Percentiles rank a stretch among this genome's conserved stretches.
Evolutionary conservation across 2,888 invertebrate species (phyloP).

Genomic region (Poecilus cupreus): DNA sequence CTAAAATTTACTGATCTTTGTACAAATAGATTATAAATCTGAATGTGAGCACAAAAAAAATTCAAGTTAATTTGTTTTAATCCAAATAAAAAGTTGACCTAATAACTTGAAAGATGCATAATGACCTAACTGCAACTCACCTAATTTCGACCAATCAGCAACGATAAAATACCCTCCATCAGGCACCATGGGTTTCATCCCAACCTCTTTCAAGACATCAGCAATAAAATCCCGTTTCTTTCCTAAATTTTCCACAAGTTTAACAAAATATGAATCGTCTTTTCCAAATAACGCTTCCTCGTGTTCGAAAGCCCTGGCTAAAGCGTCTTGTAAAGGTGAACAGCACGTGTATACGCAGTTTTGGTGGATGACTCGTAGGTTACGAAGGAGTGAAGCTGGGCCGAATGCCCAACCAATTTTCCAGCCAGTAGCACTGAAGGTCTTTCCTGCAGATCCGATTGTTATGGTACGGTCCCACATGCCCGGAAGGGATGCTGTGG

Average conservation of each 20-base stretch:
- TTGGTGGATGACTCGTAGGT: slow-evolving; percentile 79
- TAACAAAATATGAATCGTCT: slow-evolving; percentile 72
- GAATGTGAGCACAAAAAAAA: too few relatives aligned
- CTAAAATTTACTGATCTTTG: too few relatives aligned
- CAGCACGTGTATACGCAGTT: slow-evolving; percentile 80
- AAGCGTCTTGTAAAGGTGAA: slow-evolving; percentile 75
- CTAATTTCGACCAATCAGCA: slow-evolving; percentile 73
- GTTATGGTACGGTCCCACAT: slow-evolving; percentile 86
- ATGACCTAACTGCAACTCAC: slow-evolving; percentile 58
- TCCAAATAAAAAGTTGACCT: too few relatives aligned
- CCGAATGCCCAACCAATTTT: slow-evolving; percentile 83
- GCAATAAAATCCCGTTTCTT: slow-evolving; percentile 70
- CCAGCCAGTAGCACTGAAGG: slow-evolving; percentile 84
- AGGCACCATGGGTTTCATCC: slow-evolving; percentile 74
- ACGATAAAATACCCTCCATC: slow-evolving; percentile 79
- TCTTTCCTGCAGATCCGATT: slow-evolving; percentile 84
- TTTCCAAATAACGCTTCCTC: slow-evolving; percentile 67
- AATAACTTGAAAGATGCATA: too few relatives aligned
- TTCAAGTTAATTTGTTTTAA: too few relatives aligned
- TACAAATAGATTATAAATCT: too few relatives aligned
- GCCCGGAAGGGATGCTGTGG: slow-evolving; percentile 73
- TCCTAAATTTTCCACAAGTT: slow-evolving; percentile 69
- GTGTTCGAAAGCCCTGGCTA: slow-evolving; percentile 66
- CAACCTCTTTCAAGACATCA: slow-evolving; percentile 68
- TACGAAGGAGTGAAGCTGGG: slow-evolving; percentile 76